These are phyloP conservation scores for Bovichtus variegatus DNA, from an alignment of 2,797 vertebrate species.

Conservation along the genomic window DNA sequence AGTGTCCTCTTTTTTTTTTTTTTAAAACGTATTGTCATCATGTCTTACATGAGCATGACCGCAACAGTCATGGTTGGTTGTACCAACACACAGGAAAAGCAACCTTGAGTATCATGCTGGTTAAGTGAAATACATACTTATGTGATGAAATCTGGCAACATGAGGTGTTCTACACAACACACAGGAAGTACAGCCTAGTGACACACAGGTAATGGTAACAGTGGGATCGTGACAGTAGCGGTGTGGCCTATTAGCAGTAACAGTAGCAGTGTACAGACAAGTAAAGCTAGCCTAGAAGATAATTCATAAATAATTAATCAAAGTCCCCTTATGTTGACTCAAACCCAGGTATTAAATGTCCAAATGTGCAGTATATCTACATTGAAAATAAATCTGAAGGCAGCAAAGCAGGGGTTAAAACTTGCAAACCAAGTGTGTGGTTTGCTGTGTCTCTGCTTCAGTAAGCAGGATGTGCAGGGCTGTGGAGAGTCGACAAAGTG, in stretches of 20 bases:
- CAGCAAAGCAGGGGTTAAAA: slow-evolving; percentile 46
- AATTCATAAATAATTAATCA: neutral
- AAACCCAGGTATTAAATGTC: slow-evolving; percentile 2
- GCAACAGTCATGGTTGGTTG: slow-evolving; percentile 32
- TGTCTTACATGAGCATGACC: slow-evolving; percentile 36
- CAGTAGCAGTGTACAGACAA: slow-evolving; percentile 27
- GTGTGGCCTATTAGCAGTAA: slow-evolving; percentile 32
- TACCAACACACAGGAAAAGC: slow-evolving; percentile 46
- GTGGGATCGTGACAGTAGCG: slow-evolving; percentile 55
- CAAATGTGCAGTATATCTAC: slow-evolving; percentile 3
- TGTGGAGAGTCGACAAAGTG: slow-evolving; percentile 63
- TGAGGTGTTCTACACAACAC: slow-evolving; percentile 68
- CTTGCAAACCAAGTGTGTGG: slow-evolving; percentile 49
- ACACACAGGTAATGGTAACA: slow-evolving; percentile 70
- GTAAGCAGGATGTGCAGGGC: slow-evolving; percentile 63
- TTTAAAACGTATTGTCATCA: slow-evolving; percentile 1
- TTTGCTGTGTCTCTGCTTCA: slow-evolving; percentile 66
- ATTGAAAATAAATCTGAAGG: slow-evolving; percentile 36
- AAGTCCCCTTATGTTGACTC: slow-evolving; percentile 8
- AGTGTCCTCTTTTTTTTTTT: neutral
- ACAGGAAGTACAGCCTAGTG: slow-evolving; percentile 69
- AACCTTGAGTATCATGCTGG: slow-evolving; percentile 68
- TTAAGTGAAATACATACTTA: slow-evolving; percentile 51
- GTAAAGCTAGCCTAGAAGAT: slow-evolving; percentile 6
- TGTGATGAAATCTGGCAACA: slow-evolving; percentile 66